Evolutionary conservation across 2,797 vertebrate species (phyloP), one percentile per base, ranked within the genome.

Genomic region (Naso thynnoides): DNA sequence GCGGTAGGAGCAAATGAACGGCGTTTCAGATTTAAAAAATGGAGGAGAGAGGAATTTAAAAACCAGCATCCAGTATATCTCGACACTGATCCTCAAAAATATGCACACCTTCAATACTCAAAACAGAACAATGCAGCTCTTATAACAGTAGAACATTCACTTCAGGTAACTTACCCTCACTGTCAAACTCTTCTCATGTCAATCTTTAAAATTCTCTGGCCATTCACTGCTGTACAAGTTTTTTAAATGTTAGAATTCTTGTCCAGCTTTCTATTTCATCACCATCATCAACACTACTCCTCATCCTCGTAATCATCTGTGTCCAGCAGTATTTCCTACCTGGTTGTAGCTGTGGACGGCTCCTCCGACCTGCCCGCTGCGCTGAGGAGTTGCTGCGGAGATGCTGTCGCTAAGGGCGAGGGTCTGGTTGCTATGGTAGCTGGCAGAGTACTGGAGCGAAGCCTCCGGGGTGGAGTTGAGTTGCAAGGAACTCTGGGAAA

Each of bases 371-470:
- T 97, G 97, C 67, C 93, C 85, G 83, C 96, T 95, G 91, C 91
- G 91, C 90, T 93, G 93, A 84, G 92, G 95, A 94, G 92, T 95
- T 95, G 92, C 90, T 73, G 96, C 91, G 2, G 96, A 92, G 5
- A 95, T 94, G 58, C 96, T 95, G 93, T 98, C 98, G 0, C 96
- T 96, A 91, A 96, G 95, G 94, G 97, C 95, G 66, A 98, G 95
- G 93, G 98, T 97, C 96, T 99, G 98, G 96, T 98, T 98, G 95
- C 97, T 98, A 95, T 99, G 98, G 96, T 99, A 99, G 96, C 96
- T 97, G 93, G 97, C 95, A 48, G 98, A 96, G 95, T 97, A 99
- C 96, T 99, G 98, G 93, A 99, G 97, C 89, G 97, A 97, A 89
- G 96, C 96, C 95, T 99, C 97, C 71, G 96, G 96, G 94, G 97